phyloP scores from a whole-genome alignment of 2,888 invertebrate species.

The Patella depressa region DNA sequence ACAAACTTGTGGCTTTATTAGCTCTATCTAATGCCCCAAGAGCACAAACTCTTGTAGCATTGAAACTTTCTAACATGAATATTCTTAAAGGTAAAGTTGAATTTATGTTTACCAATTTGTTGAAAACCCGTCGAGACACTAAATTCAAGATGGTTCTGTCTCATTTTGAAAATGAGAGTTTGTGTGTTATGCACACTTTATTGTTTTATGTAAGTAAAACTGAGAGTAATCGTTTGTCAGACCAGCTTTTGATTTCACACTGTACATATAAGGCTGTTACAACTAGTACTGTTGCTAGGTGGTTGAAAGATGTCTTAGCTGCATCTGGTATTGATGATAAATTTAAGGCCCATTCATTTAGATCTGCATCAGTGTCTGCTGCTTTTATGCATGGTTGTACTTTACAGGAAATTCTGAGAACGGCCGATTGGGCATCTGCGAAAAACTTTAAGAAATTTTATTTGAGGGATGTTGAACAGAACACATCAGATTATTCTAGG shows the following conservation, averaged over 20 bases:
- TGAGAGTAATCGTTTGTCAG: neutral
- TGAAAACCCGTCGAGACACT: slow-evolving; percentile 26
- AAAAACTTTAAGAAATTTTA: neutral
- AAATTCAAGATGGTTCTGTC: slow-evolving; percentile 2
- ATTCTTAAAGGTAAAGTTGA: slow-evolving; percentile 17
- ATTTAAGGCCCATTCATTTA: slow-evolving; percentile 28
- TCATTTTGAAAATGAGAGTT: neutral
- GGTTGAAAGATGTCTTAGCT: slow-evolving; percentile 6
- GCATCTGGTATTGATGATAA: slow-evolving; percentile 19
- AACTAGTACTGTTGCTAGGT: neutral
- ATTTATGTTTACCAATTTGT: slow-evolving; percentile 32
- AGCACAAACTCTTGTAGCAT: slow-evolving; percentile 26
- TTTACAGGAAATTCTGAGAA: neutral
- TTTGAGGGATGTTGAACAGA: neutral
- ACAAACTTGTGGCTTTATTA: slow-evolving; percentile 28
- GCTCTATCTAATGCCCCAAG: slow-evolving; percentile 31
- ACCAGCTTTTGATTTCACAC: neutral
- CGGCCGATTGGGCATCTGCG: neutral
- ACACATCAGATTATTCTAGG: too few species aligned
- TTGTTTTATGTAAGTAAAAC: neutral
- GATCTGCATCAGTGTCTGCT: slow-evolving; percentile 11
- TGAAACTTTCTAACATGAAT: slow-evolving; percentile 28
- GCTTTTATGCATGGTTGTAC: slow-evolving; percentile 1
- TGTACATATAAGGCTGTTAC: neutral
- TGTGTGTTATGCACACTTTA: too few species aligned